These are phyloP conservation scores for Sepioteuthis lessoniana DNA, from an alignment of 2,888 invertebrate genomes.

Conservation along the genomic window DNA sequence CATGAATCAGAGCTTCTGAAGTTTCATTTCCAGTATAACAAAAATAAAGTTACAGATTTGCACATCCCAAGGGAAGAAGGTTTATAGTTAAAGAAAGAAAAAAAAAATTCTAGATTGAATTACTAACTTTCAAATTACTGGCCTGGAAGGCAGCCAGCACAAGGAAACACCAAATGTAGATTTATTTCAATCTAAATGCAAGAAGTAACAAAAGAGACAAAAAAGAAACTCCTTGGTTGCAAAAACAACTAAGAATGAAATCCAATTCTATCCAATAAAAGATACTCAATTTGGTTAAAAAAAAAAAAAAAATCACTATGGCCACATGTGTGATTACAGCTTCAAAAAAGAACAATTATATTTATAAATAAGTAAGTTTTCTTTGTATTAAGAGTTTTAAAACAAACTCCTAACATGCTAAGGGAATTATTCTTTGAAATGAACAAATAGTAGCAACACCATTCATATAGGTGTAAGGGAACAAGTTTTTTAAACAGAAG, in stretches of 20 bases:
- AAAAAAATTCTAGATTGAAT: not conserved
- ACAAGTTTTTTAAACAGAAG: no score
- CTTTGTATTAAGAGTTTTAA: not conserved
- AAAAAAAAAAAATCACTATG: not conserved
- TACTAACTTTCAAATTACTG: not conserved
- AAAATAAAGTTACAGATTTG: slow-evolving; percentile 33
- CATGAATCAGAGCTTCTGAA: not conserved
- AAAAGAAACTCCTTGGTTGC: not conserved
- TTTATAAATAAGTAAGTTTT: not conserved
- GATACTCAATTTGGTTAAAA: not conserved
- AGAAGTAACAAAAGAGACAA: not conserved
- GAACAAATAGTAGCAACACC: no score
- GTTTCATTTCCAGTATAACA: not conserved
- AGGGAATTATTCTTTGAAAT: not conserved
- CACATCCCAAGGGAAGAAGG: not conserved
- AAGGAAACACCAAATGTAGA: not conserved
- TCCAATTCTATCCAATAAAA: not conserved
- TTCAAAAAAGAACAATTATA: not conserved
- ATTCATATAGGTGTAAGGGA: no score
- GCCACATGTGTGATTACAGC: not conserved
- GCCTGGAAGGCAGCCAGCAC: not conserved
- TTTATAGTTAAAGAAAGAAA: not conserved
- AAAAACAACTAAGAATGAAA: not conserved
- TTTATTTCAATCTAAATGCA: not conserved
- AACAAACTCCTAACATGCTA: not conserved